Conservation (phyloP, 92 coral and sea anemone species). For the Palythoa heliodiscus region DNA sequence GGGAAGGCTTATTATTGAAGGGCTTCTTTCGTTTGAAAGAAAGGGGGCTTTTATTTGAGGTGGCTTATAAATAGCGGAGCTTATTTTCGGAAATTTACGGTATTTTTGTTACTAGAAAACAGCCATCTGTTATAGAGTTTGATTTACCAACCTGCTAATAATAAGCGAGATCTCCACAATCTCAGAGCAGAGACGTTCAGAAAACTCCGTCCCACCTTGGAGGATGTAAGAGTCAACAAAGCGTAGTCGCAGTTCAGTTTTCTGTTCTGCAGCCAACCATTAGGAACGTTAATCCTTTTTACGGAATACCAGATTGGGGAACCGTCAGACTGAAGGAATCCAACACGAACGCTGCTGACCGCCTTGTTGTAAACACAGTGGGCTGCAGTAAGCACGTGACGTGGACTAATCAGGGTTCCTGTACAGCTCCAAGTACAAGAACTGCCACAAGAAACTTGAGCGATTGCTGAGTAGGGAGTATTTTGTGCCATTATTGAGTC, state of each 20-base stretch:
- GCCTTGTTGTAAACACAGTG: conserved; percentile 68
- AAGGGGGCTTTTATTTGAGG: too few species aligned
- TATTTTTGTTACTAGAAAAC: neutral
- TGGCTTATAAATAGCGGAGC: too few species aligned
- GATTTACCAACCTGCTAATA: conserved; percentile 24
- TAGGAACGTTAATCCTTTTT: conserved; percentile 43
- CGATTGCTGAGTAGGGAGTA: conserved; percentile 65
- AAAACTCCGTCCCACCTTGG: neutral
- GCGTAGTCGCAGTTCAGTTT: conserved; percentile 29
- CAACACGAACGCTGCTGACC: conserved; percentile 55
- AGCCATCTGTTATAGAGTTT: neutral
- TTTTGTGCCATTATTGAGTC: conserved; percentile 54
- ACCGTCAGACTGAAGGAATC: conserved; percentile 67
- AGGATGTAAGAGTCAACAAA: conserved; percentile 4
- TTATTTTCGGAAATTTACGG: too few species aligned
- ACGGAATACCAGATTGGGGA: conserved; percentile 65
- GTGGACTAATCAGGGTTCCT: conserved; percentile 69
- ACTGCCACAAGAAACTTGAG: conserved; percentile 68
- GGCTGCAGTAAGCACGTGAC: conserved; percentile 84
- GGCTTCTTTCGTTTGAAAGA: too few species aligned
- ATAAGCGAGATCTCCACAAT: conserved; percentile 1
- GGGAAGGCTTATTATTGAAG: too few species aligned
- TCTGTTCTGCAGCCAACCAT: conserved; percentile 6
- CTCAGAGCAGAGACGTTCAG: neutral
- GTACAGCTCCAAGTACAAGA: conserved; percentile 70